Evolutionary conservation across 2,888 invertebrate genomes (phyloP).

Genomic region (Argynnis bischoffii): DNA sequence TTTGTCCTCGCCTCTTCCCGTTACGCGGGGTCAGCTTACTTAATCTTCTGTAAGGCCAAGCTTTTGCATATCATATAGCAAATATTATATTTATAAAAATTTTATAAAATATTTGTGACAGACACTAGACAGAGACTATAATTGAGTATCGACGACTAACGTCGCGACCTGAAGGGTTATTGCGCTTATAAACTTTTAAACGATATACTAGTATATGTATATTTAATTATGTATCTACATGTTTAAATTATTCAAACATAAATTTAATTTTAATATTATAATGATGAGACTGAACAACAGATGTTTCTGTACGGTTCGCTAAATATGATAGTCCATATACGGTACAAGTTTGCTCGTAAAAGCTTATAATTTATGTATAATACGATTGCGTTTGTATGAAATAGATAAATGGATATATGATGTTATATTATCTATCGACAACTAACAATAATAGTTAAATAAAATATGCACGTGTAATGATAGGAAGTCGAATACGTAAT

Average conservation of each 20-base stretch:
- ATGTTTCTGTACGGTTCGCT: conserved; percentile 12
- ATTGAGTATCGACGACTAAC: no score
- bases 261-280: conserved; percentile 21
- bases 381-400: conserved; percentile 1
- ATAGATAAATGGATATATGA: not conserved
- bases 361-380: conserved; percentile 3
- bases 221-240: not conserved
- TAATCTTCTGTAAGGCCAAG: no score
- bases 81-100: no score
- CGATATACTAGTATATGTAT: not conserved
- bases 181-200: not conserved
- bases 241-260: conserved; percentile 8
- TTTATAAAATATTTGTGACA: no score
- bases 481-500: no score
- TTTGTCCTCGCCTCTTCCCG: no score
- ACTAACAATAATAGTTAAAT: no score
- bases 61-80: no score
- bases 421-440: not conserved
- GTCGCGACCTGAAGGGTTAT: no score
- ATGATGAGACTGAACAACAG: conserved; percentile 14
- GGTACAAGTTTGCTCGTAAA: conserved; percentile 1
- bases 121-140: no score
- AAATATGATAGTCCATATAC: not conserved
- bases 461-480: no score
- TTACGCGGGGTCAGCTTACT: no score